Evolutionary conservation across 2,888 invertebrate species (phyloP), one percentile per base, ranked within the genome.

Genomic region (Eustalomyia histrio): DNA sequence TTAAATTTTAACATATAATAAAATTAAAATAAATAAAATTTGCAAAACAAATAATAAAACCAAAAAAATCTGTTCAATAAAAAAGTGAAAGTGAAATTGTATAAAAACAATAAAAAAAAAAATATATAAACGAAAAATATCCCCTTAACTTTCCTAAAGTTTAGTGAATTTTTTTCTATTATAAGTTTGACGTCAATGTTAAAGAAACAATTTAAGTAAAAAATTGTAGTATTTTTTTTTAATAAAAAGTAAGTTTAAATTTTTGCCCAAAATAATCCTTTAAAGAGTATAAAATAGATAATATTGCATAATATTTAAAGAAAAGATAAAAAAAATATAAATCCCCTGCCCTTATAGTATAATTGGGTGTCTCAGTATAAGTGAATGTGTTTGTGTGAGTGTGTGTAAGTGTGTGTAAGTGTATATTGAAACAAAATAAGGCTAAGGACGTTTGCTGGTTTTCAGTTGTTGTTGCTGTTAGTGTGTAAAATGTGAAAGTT

Each of bases 341-440:
- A 64, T 60, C 24, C 43, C 21, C 47, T 53, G 57, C 47, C 39
- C 57, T 18, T 52, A 43, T 21, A n/a, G 14, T 9, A 76, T 72
- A 80, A 76, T 80, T 76, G 80, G 80, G 76, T 76, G 76, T 72
- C 80, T 80, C 80, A 67, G 60, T 64, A 61, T 43, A 61, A 53
- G 52, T 71, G n/a, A 53, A 61, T 47, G 50, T 47, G 74, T 61
- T n/a, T 10, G 43, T 39, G 24, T 53, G 18, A 17, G 57, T 17
- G 14, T 39, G 57, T 55, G 18, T 5, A 10, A 18, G 57, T 69
- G 14, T 67, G 16, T 39, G 57, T 50, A 67, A 63, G 24, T 74
- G 63, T 75, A 74, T 79, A 71, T 47, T 74, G 78, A 78, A 74
- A 67, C 43, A 78, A 81, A 81, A 81, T 81, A 81, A 81, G 81